Conservation (phyloP, 2,113 vertebrate species). For the Sinocyclocheilus anophthalmus region DNA sequence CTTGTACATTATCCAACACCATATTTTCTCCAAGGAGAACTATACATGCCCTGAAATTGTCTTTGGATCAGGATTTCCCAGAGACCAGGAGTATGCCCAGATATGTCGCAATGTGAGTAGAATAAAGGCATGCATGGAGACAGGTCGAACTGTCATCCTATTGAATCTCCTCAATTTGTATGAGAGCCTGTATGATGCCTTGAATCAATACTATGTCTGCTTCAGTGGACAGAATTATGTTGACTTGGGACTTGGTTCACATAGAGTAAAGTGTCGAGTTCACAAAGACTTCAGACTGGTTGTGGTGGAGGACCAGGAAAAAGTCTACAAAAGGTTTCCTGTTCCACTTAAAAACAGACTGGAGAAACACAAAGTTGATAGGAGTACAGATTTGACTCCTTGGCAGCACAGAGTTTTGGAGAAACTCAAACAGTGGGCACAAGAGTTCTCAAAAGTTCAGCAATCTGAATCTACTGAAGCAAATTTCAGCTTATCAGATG, state of each 20-base stretch:
- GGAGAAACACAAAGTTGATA: slow-evolving; percentile 79
- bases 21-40: slow-evolving; percentile 67
- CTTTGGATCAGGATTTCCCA: slow-evolving; percentile 82
- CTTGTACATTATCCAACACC: slow-evolving; percentile 75
- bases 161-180: slow-evolving; percentile 82
- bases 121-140: slow-evolving; percentile 82
- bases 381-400: slow-evolving; percentile 72
- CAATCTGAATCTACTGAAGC: not conserved
- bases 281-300: slow-evolving; percentile 75
- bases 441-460: slow-evolving; percentile 57
- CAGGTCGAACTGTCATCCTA: slow-evolving; percentile 77
- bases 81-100: slow-evolving; percentile 79
- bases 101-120: slow-evolving; percentile 79
- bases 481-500: slow-evolving; percentile 68
- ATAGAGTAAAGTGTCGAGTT: slow-evolving; percentile 80
- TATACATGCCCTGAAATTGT: slow-evolving; percentile 72
- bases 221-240: slow-evolving; percentile 78
- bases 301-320: slow-evolving; percentile 78
- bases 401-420: slow-evolving; percentile 69
- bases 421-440: slow-evolving; percentile 71
- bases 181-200: slow-evolving; percentile 80
- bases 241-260: slow-evolving; percentile 80
- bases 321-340: slow-evolving; percentile 78
- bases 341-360: slow-evolving; percentile 80
- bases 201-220: slow-evolving; percentile 80